These are phyloP conservation scores for Apus apus DNA, from an alignment of 2,113 vertebrate species.

Conservation along the genomic window DNA sequence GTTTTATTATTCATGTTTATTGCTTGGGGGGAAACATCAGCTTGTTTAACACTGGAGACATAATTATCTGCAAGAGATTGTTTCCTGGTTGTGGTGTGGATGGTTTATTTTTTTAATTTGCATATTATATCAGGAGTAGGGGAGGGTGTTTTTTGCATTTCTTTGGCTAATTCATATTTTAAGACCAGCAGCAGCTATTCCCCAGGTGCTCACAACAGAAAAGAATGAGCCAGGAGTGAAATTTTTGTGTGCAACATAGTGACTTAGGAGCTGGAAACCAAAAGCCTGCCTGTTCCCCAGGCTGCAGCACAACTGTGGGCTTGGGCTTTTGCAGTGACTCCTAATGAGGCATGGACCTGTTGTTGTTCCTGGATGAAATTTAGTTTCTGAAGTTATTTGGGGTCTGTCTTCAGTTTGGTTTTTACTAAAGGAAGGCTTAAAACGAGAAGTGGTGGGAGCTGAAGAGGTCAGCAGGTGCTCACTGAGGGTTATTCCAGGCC, in stretches of 20 bases:
- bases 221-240: constrained; percentile 19
- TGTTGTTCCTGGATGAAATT: not conserved
- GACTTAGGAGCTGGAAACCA: constrained; percentile 5
- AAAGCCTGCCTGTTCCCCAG: not conserved
- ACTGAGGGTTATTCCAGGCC: not conserved
- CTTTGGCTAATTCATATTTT: not conserved
- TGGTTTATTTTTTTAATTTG: constrained; percentile 13
- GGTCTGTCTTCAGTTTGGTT: not conserved
- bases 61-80: not conserved
- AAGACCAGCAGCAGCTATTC: not conserved
- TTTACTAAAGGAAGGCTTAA: not conserved
- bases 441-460: not conserved
- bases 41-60: not conserved
- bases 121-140: not conserved
- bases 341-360: not conserved
- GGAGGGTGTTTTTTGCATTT: not conserved
- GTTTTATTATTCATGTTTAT: constrained; percentile 56
- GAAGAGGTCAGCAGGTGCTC: fast-evolving
- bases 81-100: not conserved
- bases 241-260: not conserved
- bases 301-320: fast-evolving
- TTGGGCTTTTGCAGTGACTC: not conserved
- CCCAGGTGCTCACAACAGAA: not conserved
- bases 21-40: not conserved
- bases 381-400: not conserved